These are phyloP conservation scores for Tinea pellionella DNA, from an alignment of 2,888 invertebrate species.

Conservation along the genomic window DNA sequence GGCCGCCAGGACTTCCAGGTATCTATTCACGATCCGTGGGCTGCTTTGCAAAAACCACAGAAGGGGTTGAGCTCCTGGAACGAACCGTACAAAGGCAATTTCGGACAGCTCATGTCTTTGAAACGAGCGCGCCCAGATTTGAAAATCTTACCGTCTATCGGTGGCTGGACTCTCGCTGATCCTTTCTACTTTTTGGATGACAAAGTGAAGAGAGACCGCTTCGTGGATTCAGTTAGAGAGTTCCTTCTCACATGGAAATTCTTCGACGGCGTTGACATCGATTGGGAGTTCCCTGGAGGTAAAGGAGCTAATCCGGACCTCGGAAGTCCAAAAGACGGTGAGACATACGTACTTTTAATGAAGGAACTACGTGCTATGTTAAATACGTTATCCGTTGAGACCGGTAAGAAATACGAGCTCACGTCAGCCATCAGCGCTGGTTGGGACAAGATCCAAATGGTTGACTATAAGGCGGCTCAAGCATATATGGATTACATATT, in stretches of 20 bases:
- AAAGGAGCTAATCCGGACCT: constrained; percentile 59
- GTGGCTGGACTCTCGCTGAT: constrained; percentile 62
- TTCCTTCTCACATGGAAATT: constrained; percentile 62
- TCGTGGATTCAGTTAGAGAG: constrained; percentile 56
- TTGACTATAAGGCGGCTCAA: constrained; percentile 54
- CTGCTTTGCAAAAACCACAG: constrained; percentile 59
- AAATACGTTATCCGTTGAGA: constrained; percentile 46
- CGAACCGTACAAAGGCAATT: constrained; percentile 63
- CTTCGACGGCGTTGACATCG: constrained; percentile 62
- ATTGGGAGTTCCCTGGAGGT: constrained; percentile 65
- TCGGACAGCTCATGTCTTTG: constrained; percentile 59
- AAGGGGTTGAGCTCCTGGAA: constrained; percentile 60
- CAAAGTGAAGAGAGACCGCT: constrained; percentile 46
- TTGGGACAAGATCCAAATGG: constrained; percentile 64
- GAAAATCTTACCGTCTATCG: constrained; percentile 56
- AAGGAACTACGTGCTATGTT: constrained; percentile 56
- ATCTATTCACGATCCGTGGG: constrained; percentile 62
- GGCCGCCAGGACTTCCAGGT: constrained; percentile 62
- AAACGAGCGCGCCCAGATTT: constrained; percentile 57
- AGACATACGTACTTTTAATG: constrained; percentile 50
- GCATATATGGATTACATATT: constrained; percentile 64
- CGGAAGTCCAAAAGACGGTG: constrained; percentile 54
- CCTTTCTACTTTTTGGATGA: constrained; percentile 61
- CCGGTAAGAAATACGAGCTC: constrained; percentile 55
- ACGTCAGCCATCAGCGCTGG: constrained; percentile 64